Conservation (phyloP, 2,797 vertebrate genomes). For the Hydrocynus forskahlii region DNA sequence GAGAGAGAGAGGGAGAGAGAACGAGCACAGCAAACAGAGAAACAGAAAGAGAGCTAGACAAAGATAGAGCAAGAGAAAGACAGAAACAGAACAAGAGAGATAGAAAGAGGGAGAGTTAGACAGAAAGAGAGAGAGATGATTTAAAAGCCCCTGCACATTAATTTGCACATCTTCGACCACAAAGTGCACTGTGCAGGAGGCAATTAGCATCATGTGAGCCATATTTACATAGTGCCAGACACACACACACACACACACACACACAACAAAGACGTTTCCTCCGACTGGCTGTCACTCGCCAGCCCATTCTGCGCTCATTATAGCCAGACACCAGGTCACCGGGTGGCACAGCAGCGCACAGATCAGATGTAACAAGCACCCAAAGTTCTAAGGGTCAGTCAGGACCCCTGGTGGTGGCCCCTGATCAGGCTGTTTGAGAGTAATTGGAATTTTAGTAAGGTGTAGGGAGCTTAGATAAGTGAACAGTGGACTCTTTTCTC, state of each 20-base stretch:
- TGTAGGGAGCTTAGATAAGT: slow-evolving; percentile 27
- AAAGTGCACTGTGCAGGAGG: slow-evolving; percentile 58
- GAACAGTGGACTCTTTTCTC: neutral
- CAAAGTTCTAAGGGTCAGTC: slow-evolving; percentile 65
- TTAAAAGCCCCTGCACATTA: slow-evolving; percentile 60
- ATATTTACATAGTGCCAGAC: slow-evolving; percentile 74
- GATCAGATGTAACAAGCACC: slow-evolving; percentile 66
- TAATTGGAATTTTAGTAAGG: slow-evolving; percentile 58
- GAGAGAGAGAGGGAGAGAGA: too few species aligned
- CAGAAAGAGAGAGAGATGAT: slow-evolving; percentile 23
- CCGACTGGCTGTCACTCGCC: slow-evolving; percentile 48
- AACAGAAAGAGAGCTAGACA: too few species aligned
- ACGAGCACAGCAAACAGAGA: too few species aligned
- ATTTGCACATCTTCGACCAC: slow-evolving; percentile 63
- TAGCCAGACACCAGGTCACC: slow-evolving; percentile 59
- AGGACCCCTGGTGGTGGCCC: slow-evolving; percentile 63
- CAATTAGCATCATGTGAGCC: slow-evolving; percentile 73
- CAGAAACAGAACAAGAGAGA: neutral
- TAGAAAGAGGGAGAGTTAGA: neutral
- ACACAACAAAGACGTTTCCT: slow-evolving; percentile 67
- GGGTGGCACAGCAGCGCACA: slow-evolving; percentile 57
- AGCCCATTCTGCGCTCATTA: slow-evolving; percentile 53
- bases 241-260: slow-evolving; percentile 43
- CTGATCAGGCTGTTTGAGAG: slow-evolving; percentile 66
- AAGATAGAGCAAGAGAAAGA: neutral